phyloP scores from a whole-genome alignment of 2,113 vertebrate genomes.

The Hystrix cristata region DNA sequence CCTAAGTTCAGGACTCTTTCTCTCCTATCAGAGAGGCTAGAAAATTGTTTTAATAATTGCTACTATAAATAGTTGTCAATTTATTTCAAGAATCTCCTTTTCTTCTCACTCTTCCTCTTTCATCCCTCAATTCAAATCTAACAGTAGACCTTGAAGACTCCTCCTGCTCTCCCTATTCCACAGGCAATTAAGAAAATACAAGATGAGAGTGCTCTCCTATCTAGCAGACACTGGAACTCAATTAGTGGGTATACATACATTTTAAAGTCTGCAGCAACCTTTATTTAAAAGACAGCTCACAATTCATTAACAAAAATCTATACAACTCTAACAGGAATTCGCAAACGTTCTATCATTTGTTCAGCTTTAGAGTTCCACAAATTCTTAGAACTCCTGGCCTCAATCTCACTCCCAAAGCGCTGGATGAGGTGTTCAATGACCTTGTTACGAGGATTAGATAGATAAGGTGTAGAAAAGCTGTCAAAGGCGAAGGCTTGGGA shows the following conservation, averaged over 20 bases:
- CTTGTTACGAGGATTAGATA: neutral
- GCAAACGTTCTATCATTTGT: neutral
- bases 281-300: constrained; percentile 34
- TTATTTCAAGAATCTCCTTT: constrained; percentile 42
- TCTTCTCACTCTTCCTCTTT: neutral
- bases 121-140: neutral
- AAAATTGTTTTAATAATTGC: constrained; percentile 28
- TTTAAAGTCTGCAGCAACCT: neutral
- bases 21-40: neutral
- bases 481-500: constrained; percentile 13
- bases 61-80: constrained; percentile 1
- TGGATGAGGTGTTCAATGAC: neutral
- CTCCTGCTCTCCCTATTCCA: neutral
- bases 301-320: constrained; percentile 21
- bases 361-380: neutral
- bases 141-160: neutral
- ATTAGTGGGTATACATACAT: neutral
- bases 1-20: neutral
- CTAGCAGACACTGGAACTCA: neutral
- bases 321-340: constrained; percentile 7
- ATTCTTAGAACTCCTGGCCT: constrained; percentile 51
- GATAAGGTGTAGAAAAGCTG: neutral
- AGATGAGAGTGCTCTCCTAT: neutral
- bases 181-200: neutral
- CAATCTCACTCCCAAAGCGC: neutral